Evolutionary conservation across 2,888 invertebrate species (phyloP).

Genomic region (Netelia melanura): DNA sequence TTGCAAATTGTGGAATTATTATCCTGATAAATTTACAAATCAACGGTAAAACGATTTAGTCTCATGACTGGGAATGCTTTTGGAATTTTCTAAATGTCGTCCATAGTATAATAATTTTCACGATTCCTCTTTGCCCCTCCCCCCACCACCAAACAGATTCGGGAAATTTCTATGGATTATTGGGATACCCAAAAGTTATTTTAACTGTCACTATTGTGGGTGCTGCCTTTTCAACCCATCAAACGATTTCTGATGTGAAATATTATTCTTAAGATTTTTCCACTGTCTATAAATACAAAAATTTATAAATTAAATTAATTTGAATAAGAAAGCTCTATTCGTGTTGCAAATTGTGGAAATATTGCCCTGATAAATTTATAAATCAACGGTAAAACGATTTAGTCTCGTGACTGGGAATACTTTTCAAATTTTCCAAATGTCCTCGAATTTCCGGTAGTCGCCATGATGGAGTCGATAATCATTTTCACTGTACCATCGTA

Average conservation of each 20-base stretch:
- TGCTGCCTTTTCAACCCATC: no score
- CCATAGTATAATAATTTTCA: conserved; percentile 17
- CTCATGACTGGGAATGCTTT: conserved; percentile 10
- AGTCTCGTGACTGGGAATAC: neutral
- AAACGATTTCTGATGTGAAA: no score
- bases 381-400: neutral
- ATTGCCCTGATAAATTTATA: no score
- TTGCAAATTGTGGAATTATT: no score
- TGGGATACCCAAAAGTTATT: neutral
- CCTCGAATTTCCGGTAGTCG: conserved; percentile 36
- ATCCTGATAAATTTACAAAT: no score
- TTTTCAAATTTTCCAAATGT: conserved; percentile 34
- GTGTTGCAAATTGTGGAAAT: no score
- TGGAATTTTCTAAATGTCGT: conserved; percentile 32
- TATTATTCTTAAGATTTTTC: no score
- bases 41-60: neutral
- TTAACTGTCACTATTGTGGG: neutral
- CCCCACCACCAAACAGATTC: neutral
- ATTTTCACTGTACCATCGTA: neutral
- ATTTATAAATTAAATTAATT: no score
- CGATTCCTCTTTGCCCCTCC: neutral
- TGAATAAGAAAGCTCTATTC: no score
- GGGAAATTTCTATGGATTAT: neutral
- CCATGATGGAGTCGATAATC: conserved; percentile 13
- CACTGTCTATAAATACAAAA: no score